Conservation (phyloP, 2,888 invertebrate species). For the Ellobium chinense region DNA sequence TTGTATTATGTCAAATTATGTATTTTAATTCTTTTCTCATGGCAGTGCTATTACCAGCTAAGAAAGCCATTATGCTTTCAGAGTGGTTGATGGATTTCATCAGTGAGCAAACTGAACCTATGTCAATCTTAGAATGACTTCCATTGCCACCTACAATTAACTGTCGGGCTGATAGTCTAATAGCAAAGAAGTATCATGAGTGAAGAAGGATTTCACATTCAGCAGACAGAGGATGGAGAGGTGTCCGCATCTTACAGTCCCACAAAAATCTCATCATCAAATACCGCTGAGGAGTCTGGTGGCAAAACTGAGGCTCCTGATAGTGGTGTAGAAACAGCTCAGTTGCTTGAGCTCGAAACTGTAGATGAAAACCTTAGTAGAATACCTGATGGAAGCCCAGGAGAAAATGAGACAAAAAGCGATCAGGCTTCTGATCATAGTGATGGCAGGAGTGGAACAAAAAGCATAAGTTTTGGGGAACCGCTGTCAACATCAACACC, state of each 20-base stretch:
- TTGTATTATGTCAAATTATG: too few species aligned
- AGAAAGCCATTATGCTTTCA: too few species aligned
- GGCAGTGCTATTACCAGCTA: too few species aligned
- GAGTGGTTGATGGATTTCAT: too few species aligned
- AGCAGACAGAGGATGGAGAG: constrained; percentile 8
- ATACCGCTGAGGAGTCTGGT: background rate
- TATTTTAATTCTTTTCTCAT: too few species aligned
- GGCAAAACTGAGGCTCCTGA: background rate
- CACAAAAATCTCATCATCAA: background rate
- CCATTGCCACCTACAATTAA: too few species aligned
- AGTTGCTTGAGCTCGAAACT: background rate
- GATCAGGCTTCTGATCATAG: background rate
- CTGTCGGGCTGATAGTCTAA: too few species aligned
- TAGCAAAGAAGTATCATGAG: too few species aligned
- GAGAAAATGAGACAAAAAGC: background rate
- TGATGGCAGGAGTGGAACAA: background rate
- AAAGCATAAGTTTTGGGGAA: background rate
- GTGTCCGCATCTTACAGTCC: constrained; percentile 2
- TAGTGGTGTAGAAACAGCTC: background rate
- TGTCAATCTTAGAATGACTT: too few species aligned
- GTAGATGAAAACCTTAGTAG: background rate
- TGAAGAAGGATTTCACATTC: background rate
- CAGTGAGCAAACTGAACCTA: too few species aligned
- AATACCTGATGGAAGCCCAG: background rate
- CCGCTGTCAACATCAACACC: constrained; percentile 18